Percentiles rank a stretch among this genome's conserved stretches.
phyloP scores from a whole-genome alignment of 2,113 vertebrate species.

The Cavia porcellus region DNA sequence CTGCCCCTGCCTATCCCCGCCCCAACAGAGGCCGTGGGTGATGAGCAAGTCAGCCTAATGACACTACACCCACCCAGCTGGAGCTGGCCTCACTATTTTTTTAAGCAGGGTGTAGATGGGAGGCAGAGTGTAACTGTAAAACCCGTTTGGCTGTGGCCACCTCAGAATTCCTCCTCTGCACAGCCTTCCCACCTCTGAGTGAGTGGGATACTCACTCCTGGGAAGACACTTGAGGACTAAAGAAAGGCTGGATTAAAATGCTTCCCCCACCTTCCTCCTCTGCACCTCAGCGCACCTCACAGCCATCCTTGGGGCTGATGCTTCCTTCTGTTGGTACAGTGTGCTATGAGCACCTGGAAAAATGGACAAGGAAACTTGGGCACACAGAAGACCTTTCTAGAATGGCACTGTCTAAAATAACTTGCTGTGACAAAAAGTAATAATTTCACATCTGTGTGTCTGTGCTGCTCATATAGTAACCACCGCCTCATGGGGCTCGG shows the following conservation, averaged over 20 bases:
- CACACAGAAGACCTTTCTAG: neutral
- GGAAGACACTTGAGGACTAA: neutral
- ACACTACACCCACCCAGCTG: conserved; percentile 26
- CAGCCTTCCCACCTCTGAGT: neutral
- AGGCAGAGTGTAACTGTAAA: conserved; percentile 47
- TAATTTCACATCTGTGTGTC: neutral
- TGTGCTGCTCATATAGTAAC: neutral
- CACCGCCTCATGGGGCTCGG: neutral
- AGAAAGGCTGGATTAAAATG: conserved; percentile 19
- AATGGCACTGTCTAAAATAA: neutral
- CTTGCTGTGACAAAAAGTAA: neutral
- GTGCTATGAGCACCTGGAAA: neutral
- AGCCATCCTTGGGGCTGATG: neutral
- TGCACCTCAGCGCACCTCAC: neutral
- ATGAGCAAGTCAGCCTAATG: conserved; percentile 66
- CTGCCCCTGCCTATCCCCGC: neutral
- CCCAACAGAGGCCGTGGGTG: neutral
- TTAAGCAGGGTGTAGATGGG: conserved; percentile 16
- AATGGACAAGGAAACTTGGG: neutral
- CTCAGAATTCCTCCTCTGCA: neutral
- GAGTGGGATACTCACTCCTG: neutral
- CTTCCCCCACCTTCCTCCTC: neutral
- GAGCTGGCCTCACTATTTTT: neutral
- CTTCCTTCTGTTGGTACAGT: neutral
- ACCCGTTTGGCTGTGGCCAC: neutral